A percentile compares a stretch with the other conserved stretches of the same genome.
Conservation (phyloP, 1,140 invertebrate genomes). For the Macrotrachela quadricornifera region DNA sequence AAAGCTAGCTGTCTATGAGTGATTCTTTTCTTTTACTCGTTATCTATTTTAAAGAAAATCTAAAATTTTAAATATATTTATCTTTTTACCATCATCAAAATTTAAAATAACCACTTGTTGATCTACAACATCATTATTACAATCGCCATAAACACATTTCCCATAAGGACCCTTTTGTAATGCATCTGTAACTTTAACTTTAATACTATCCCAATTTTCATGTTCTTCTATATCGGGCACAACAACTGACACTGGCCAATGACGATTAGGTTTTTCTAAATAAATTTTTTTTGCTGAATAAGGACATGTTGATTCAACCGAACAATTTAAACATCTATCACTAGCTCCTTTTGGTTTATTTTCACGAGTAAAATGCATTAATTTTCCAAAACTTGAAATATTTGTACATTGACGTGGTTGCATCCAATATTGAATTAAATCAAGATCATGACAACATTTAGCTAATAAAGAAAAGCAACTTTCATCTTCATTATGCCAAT, state of each 20-base stretch:
- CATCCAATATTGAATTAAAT: conserved; percentile 33
- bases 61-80: too few species aligned
- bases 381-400: conserved; percentile 32
- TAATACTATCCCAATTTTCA: background rate
- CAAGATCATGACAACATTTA: conserved; percentile 36
- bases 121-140: conserved; percentile 32
- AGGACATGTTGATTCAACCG: conserved; percentile 23
- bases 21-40: too few species aligned
- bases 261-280: conserved; percentile 10
- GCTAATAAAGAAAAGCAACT: conserved; percentile 31
- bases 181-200: conserved; percentile 24
- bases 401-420: conserved; percentile 17
- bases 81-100: conserved; percentile 27
- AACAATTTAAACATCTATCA: conserved; percentile 28
- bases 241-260: conserved; percentile 13
- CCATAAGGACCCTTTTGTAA: conserved; percentile 24
- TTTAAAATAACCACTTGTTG: conserved; percentile 33
- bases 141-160: conserved; percentile 28
- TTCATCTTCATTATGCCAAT: conserved; percentile 27
- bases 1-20: too few species aligned
- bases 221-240: background rate
- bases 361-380: conserved; percentile 26
- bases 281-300: conserved; percentile 34
- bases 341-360: conserved; percentile 18
- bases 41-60: too few species aligned